Evolutionary conservation across 2,888 invertebrate species (phyloP).

Genomic region (Zonitis immaculata): DNA sequence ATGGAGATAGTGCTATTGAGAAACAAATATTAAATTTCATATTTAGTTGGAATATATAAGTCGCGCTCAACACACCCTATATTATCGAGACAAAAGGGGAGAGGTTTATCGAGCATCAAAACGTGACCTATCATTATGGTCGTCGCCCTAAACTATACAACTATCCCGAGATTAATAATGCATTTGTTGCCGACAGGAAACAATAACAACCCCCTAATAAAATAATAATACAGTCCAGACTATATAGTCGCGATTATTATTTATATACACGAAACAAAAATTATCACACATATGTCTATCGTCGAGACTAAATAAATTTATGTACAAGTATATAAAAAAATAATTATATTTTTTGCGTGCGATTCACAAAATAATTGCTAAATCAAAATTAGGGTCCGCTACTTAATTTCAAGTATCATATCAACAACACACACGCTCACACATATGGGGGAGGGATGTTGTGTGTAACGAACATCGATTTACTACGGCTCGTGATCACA

Average conservation of each 20-base stretch:
- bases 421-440: slow-evolving; percentile 26
- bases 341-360: no score
- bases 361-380: no score
- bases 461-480: slow-evolving; percentile 48
- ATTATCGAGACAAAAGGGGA: slow-evolving; percentile 25
- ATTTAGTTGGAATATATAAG: slow-evolving; percentile 29
- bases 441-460: no score
- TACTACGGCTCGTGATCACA: slow-evolving; percentile 48
- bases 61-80: slow-evolving; percentile 27
- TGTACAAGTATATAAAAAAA: no score
- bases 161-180: slow-evolving; percentile 4
- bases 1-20: slow-evolving; percentile 6
- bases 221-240: not conserved
- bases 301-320: no score
- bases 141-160: slow-evolving; percentile 2
- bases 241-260: not conserved
- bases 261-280: not conserved
- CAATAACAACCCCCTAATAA: slow-evolving; percentile 4
- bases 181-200: slow-evolving; percentile 6
- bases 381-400: slow-evolving; percentile 31
- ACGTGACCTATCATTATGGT: slow-evolving; percentile 40
- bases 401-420: slow-evolving; percentile 23
- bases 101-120: slow-evolving; percentile 39
- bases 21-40: slow-evolving; percentile 18
- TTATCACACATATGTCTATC: not conserved